Evolutionary conservation across 2,797 vertebrate genomes (phyloP), one percentile per base, ranked within the genome.

Genomic region (Sebastes elongatus): DNA sequence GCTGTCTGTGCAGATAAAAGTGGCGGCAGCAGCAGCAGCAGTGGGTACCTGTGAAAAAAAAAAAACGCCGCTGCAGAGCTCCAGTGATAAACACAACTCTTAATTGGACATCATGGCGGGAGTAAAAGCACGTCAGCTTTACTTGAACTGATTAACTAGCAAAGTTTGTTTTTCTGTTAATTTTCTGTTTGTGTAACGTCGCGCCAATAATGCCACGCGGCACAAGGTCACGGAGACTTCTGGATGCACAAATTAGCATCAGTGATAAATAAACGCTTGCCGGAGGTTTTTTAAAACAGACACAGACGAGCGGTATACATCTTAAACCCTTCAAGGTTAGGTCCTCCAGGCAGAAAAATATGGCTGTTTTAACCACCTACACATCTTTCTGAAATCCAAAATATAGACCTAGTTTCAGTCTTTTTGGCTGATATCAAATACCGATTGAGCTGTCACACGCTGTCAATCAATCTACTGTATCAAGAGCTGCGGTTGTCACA

Each of bases 21-120:
- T 75, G 82, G 83, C 59, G 62, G 22, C 32, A 2, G 63, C 35
- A 18, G 81, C 86, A 18, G 81, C 86, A 87, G 83, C 84, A 66
- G 89, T 84, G 70, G 81, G 85, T 92, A 93, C 91, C 92, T 94
- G 91, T 78, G 9, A 7, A 22, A 53, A 27, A 85, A 87, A 85
- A 85, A 87, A 85, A 82, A 65, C 86, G 67, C 52, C 4, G 53
- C 87, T 77, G 74, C 81, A 57, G 78, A 88, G 86, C 86, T 82
- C 33, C 79, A 73, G 67, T 88, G 92, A 93, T 89, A 93, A 94
- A 92, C 91, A 88, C 72, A 53, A 55, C 87, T 86, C 88, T 82
- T 94, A 94, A 95, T 95, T 94, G 89, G 92, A 91, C 91, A 91
- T 92, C 92, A 90, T 86, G 88, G 85, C 80, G 88, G 68, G 90